Evolutionary conservation across 2,113 vertebrate species (phyloP).

Genomic region (Cryptotis parvus): DNA sequence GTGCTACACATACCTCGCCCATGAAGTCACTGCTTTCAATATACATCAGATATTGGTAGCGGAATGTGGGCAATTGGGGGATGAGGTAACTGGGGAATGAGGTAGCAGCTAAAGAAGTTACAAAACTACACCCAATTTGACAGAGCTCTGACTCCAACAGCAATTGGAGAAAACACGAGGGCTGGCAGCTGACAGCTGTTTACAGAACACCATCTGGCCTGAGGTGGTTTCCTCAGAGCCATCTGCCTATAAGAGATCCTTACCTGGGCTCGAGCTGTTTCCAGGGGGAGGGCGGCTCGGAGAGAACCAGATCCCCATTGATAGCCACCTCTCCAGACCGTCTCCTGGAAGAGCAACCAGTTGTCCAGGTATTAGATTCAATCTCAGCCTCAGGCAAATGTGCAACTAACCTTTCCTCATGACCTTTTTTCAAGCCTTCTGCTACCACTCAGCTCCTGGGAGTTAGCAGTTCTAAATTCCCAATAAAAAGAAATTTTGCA

Average conservation of each 20-base stretch:
- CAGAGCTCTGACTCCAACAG: constrained; percentile 22
- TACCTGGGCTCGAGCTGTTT: constrained; percentile 85
- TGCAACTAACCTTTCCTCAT: constrained; percentile 80
- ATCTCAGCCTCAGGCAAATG: constrained; percentile 74
- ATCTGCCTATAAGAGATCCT: constrained; percentile 86
- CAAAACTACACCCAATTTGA: constrained; percentile 8
- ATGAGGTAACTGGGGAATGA: constrained; percentile 35
- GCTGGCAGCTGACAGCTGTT: constrained; percentile 80
- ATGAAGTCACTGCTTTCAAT: constrained; percentile 72
- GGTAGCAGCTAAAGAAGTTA: constrained; percentile 25
- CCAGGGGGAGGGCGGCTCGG: constrained; percentile 82
- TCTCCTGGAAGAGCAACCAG: constrained; percentile 83
- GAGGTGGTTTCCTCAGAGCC: constrained; percentile 82
- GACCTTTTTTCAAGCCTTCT: constrained; percentile 85
- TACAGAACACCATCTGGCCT: constrained; percentile 84
- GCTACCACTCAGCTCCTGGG: constrained; percentile 72
- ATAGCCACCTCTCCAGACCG: constrained; percentile 76
- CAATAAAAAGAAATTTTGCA: neutral
- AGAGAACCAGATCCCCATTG: constrained; percentile 77
- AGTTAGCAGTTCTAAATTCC: constrained; percentile 57
- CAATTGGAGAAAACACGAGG: neutral
- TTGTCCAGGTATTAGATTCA: constrained; percentile 91
- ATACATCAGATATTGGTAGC: constrained; percentile 52
- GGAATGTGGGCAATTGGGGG: constrained; percentile 46
- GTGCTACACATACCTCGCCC: constrained; percentile 55